Percentiles rank a stretch among this genome's conserved stretches.
Evolutionary conservation across 2,888 invertebrate species (phyloP).

Genomic region (Melanostoma scalare): DNA sequence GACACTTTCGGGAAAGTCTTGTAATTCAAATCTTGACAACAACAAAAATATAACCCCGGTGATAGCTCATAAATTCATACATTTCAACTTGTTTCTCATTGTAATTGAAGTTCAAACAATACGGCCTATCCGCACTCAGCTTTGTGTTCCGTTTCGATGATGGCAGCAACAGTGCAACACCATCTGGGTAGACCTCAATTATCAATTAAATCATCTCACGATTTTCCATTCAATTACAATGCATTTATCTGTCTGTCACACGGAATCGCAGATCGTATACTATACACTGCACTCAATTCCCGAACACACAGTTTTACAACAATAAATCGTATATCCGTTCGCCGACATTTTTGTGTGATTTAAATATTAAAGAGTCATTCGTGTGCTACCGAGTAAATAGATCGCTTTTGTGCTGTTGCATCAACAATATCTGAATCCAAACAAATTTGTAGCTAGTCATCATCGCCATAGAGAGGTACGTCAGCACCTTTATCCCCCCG

Average conservation of each 20-base stretch:
- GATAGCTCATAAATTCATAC: too few species aligned
- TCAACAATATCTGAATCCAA: constrained; percentile 12
- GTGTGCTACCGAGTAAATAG: constrained; percentile 55
- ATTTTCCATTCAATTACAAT: constrained; percentile 71
- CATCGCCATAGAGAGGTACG: background rate
- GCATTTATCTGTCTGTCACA: constrained; percentile 59
- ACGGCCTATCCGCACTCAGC: constrained; percentile 27
- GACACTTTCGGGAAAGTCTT: too few species aligned
- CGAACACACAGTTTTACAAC: constrained; percentile 1
- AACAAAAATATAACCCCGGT: too few species aligned
- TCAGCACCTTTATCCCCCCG: background rate
- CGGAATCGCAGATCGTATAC: constrained; percentile 14
- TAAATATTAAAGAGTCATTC: constrained; percentile 65
- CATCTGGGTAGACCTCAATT: constrained; percentile 70
- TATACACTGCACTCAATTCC: background rate
- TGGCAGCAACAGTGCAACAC: constrained; percentile 26
- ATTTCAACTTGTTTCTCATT: too few species aligned
- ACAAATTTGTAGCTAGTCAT: constrained; percentile 30
- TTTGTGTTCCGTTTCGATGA: constrained; percentile 40
- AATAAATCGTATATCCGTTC: constrained; percentile 20
- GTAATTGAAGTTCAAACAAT: too few species aligned
- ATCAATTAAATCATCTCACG: constrained; percentile 72
- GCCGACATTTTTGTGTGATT: constrained; percentile 63
- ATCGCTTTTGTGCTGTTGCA: constrained; percentile 14
- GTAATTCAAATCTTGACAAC: too few species aligned